Evolutionary conservation across 2,113 vertebrate genomes (phyloP), one percentile per base, ranked within the genome.

Genomic region (Elanus axillaris): DNA sequence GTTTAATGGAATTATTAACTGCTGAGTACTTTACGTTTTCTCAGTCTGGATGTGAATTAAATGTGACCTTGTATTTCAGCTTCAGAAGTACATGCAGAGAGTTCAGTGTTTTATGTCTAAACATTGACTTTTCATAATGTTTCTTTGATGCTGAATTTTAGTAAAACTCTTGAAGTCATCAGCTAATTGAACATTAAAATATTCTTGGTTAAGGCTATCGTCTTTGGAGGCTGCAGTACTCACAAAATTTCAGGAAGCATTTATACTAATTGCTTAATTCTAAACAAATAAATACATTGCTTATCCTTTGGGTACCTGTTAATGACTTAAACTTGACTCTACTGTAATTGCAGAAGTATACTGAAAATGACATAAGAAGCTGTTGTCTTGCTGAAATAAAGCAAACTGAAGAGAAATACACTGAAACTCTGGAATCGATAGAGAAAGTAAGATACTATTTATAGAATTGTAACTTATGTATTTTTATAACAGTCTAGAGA

Each of bases 331-430:
- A 89, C 50, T 80, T 95, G 87, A 90, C 80, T 97, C 90, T 26
- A 63, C 77, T 98, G 94, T 97, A 95, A 94, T 98, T 98, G 86
- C 98, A 99, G 98, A 99, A 99, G 92, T 98, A 98, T 94, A 98
- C 97, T 38, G 99, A 99, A 98, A 99, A 98, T 83, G 99, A 99
- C 86, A 98, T 99, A 96, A 98, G 99, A 94, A 99, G 98, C 96
- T 99, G 99, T 97, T 99, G 99, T 96, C 98, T 99, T 60, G 96
- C 98, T 88, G 99, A 99, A 98, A 99, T 99, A 97, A 99, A 98
- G 90, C 99, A 99, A 98, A 99, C 99, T 2, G 99, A 99, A 96
- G 99, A 99, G 98, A 99, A 99, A 97, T 99, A 99, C 93, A 99
- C 99, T 7, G 99, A 99, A 97, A 99, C 99, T 4, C 96, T 99